phyloP scores from a whole-genome alignment of 2,888 invertebrate species.

The Drosophila demipolita region DNA sequence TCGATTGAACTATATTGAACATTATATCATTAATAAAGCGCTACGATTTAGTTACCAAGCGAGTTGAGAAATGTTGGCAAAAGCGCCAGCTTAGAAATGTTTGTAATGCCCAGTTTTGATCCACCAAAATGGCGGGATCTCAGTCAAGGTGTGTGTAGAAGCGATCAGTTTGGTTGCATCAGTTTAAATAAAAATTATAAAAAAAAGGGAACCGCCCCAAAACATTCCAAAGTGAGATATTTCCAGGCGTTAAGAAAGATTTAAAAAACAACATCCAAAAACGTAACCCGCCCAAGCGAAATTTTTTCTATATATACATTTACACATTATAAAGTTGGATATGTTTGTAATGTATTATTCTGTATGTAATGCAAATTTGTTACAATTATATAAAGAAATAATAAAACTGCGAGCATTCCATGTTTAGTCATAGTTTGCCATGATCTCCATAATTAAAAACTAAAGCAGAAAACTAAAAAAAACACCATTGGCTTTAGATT shows the following conservation, averaged over 20 bases:
- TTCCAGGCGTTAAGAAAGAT: not conserved
- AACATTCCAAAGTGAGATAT: constrained; percentile 52
- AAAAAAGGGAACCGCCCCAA: constrained; percentile 3
- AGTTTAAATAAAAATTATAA: not conserved
- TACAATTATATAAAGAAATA: constrained; percentile 19
- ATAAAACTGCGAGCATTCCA: constrained; percentile 37
- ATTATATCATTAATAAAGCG: not conserved
- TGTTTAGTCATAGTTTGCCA: constrained; percentile 35
- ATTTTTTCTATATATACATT: constrained; percentile 48
- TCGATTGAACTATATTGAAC: not conserved
- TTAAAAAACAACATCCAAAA: constrained; percentile 16
- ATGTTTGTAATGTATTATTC: constrained; percentile 15
- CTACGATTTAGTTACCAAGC: not conserved
- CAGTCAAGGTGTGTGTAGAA: constrained; percentile 2
- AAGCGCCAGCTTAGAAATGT: constrained; percentile 5
- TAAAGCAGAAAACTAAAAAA: not conserved
- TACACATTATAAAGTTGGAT: constrained; percentile 10
- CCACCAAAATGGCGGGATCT: constrained; percentile 1
- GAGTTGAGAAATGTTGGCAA: not conserved
- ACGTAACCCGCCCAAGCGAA: constrained; percentile 66
- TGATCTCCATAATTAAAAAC: constrained; percentile 35
- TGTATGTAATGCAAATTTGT: constrained; percentile 29
- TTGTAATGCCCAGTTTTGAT: constrained; percentile 25
- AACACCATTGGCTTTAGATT: constrained; percentile 28
- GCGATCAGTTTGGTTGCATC: constrained; percentile 15